Conservation (phyloP, 2,888 invertebrate genomes). For the Metacarcinus magister region DNA sequence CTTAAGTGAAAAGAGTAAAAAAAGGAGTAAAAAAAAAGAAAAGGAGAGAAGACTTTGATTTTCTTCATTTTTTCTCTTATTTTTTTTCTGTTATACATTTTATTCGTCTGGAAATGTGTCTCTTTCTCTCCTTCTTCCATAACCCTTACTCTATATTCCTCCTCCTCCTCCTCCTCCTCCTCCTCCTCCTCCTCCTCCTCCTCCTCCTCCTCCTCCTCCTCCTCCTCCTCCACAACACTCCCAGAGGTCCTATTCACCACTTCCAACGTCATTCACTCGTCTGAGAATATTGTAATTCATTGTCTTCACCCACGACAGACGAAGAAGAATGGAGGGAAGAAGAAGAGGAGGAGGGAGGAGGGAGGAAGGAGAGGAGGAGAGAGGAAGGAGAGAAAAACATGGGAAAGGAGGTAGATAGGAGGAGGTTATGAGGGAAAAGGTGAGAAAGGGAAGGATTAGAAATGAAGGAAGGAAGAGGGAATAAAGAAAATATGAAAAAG, state of each 20-base stretch:
- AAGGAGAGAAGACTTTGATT: background rate
- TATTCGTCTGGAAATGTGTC: background rate
- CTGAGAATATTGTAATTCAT: background rate
- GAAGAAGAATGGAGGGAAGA: background rate
- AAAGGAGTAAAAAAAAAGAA: too few relatives aligned
- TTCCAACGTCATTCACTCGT: background rate
- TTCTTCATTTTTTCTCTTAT: background rate
- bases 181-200: background rate
- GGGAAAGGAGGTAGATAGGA: background rate
- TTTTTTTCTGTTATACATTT: background rate
- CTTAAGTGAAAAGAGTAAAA: too few relatives aligned
- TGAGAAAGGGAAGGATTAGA: background rate
- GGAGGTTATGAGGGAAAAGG: background rate
- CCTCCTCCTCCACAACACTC: background rate
- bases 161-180: background rate
- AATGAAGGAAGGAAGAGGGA: background rate
- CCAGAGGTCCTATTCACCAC: background rate
- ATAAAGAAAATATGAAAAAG: background rate
- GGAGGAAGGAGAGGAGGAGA: background rate
- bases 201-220: background rate
- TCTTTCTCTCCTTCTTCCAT: background rate
- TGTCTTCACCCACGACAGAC: background rate
- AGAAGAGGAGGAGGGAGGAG: background rate
- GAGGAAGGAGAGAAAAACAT: background rate
- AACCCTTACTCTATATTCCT: background rate